These are phyloP conservation scores for Heliornis fulica DNA, from an alignment of 2,113 vertebrate species.

Conservation along the genomic window DNA sequence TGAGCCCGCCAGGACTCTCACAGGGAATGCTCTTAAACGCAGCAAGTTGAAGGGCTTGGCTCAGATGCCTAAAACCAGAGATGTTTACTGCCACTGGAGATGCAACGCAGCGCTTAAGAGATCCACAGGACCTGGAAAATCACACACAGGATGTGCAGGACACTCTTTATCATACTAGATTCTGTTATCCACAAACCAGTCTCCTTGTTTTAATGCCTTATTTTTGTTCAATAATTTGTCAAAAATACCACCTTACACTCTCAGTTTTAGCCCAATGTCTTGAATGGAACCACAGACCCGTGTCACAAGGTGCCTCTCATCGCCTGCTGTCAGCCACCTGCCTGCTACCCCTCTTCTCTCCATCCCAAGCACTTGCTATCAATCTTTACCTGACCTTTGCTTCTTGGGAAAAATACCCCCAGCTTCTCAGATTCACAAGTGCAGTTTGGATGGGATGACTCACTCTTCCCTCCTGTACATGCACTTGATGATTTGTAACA, in stretches of 20 bases:
- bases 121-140: background rate
- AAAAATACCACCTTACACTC: background rate
- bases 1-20: background rate
- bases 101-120: background rate
- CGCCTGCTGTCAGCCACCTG: background rate
- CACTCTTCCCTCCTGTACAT: background rate
- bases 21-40: background rate
- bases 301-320: background rate
- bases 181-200: background rate
- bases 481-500: conserved; percentile 20
- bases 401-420: background rate
- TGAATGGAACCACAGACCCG: background rate
- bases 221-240: background rate
- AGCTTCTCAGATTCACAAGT: background rate
- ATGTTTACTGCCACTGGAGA: background rate
- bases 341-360: background rate
- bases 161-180: too few species aligned
- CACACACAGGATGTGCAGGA: background rate
- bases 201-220: background rate
- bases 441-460: background rate
- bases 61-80: background rate
- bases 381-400: background rate
- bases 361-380: background rate
- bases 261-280: background rate
- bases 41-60: background rate